phyloP scores from a whole-genome alignment of 1,140 invertebrate genomes.

The Chlorops oryzae region DNA sequence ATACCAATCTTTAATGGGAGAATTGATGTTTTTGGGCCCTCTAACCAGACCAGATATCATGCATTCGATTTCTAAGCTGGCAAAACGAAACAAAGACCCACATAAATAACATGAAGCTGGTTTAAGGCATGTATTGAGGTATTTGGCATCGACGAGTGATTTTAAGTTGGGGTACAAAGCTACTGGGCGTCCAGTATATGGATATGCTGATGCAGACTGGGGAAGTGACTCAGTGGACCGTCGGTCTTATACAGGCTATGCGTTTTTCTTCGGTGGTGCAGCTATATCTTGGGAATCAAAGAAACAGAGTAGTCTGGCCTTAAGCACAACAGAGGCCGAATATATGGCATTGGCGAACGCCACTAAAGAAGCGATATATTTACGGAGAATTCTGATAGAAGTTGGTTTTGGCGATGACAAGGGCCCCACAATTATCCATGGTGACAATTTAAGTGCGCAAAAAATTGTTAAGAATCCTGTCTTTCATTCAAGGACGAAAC shows the following conservation, averaged over 20 bases:
- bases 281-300: constrained; percentile 29
- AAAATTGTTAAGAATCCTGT: constrained; percentile 31
- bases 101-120: constrained; percentile 7
- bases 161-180: not conserved
- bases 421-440: constrained; percentile 2
- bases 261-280: constrained; percentile 24
- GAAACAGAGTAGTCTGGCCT: constrained; percentile 10
- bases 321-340: constrained; percentile 45
- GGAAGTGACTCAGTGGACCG: constrained; percentile 29
- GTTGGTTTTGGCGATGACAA: constrained; percentile 10
- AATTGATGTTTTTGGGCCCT: constrained; percentile 12
- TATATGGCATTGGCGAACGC: too few species aligned
- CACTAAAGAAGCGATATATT: too few species aligned
- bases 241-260: constrained; percentile 39
- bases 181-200: not conserved
- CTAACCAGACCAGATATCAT: constrained; percentile 13
- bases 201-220: constrained; percentile 23
- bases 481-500: constrained; percentile 41
- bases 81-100: constrained; percentile 3
- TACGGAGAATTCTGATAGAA: constrained; percentile 33
- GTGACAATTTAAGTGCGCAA: constrained; percentile 18
- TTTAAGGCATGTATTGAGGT: constrained; percentile 8
- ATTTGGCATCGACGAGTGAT: not conserved
- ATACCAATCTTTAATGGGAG: constrained; percentile 12
- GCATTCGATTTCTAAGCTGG: constrained; percentile 2